Percentiles rank a stretch among this genome's conserved stretches.
Evolutionary conservation across 2,113 vertebrate species (phyloP).

Genomic region (Alaudala cheleensis): DNA sequence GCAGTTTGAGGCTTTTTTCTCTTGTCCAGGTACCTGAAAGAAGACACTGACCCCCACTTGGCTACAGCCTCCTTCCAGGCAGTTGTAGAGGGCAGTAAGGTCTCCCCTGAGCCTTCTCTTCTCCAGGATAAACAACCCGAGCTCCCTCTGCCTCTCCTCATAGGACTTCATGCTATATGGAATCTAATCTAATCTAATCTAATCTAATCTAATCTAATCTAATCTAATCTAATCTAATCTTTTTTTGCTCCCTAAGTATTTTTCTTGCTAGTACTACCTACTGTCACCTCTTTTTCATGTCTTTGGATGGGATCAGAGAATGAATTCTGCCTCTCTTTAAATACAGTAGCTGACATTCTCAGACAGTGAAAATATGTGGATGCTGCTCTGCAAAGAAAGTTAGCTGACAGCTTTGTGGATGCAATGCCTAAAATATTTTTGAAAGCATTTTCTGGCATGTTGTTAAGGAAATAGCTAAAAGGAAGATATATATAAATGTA

Average conservation of each 20-base stretch:
- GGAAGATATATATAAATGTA: background rate
- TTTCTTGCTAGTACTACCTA: background rate
- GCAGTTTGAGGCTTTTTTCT: rapidly evolving
- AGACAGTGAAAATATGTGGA: background rate
- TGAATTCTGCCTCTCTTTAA: background rate
- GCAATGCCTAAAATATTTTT: background rate
- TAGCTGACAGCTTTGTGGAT: background rate
- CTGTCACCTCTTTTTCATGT: background rate
- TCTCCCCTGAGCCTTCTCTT: background rate
- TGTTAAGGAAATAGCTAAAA: background rate
- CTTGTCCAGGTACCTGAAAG: background rate
- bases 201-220: background rate
- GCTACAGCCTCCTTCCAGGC: background rate
- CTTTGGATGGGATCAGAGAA: background rate
- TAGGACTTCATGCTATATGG: rapidly evolving
- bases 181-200: background rate
- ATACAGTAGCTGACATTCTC: background rate
- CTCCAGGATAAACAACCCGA: background rate
- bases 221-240: background rate
- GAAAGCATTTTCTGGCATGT: background rate
- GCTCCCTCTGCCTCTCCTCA: background rate
- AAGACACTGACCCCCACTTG: background rate
- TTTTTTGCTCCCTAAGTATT: background rate
- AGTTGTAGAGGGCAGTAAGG: background rate
- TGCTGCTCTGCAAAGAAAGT: background rate